Evolutionary conservation across 2,888 invertebrate species (phyloP), one percentile per base, ranked within the genome.

Genomic region (Nemapogon koenigi): DNA sequence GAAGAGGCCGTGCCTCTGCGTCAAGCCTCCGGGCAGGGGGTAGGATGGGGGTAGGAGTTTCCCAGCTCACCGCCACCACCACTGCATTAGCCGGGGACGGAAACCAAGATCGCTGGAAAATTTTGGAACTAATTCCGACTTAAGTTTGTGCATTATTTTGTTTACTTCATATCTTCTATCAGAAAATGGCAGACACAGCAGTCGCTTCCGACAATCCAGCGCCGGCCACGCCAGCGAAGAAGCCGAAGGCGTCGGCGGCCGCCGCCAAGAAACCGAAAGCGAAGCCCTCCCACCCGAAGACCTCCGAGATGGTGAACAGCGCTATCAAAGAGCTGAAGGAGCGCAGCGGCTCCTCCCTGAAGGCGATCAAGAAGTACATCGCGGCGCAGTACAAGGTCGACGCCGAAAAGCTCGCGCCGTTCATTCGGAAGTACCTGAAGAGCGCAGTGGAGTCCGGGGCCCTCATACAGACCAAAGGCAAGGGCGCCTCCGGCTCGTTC

Each of bases 291-390:
- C n/a, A n/a, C n/a, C n/a, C n/a, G n/a, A n/a, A n/a, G n/a, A n/a
- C n/a, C n/a, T n/a, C n/a, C n/a, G n/a, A n/a, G 38, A 83, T 87
- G 84, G 85, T 86, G 1, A 79, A 68, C 46, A 64, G 60, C 19
- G 85, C 87, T 2, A 73, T 83, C 33, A 64, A 60, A 42, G 57
- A 62, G 38, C 52, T 83, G 35, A 80, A 81, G 49, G 82, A 83
- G 49, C 73, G 82, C 17, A 78, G 78, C 37, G 87, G 87, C 17
- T 85, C 84, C 1, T 84, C 84, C 1, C 51, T 62, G 44, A 73
- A 58, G 53, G 70, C 70, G 2, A 85, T 87, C 55, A 86, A 85
- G 55, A 87, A 87, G 51, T 86, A 83, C 55, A 79, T 88, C 35
- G 60, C 73, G 7, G 63, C 73, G 16, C 81, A 76, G 40, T 84